Evolutionary conservation across 2,888 invertebrate species (phyloP), one percentile per base, ranked within the genome.

Genomic region (Amaurobius ferox): DNA sequence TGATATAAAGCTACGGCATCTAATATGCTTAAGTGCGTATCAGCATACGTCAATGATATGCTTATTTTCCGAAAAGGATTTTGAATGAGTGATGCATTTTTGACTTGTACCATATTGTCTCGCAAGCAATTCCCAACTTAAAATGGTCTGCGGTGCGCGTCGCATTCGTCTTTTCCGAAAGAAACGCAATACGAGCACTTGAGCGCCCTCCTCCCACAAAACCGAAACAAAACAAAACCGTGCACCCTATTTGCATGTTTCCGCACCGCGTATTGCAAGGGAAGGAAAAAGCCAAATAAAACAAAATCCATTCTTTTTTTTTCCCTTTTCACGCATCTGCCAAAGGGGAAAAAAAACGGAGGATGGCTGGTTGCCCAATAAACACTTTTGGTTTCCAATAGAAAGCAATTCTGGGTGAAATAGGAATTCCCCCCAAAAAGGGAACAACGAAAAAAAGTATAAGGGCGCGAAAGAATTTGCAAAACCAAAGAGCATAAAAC

Each of bases 311-410:
- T 55, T 48, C 64, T 64, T 64, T 64, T 64, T 64, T 64, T 64
- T 64, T 30, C 73, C 66, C 73, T 40, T 79, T 40, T 44, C 62
- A 19, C 26, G 67, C 28, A 48, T 44, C 70, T 71, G 23, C 72
- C 55, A 68, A 68, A 64, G 16, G n/a, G 23, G 68, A 32, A 26
- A 39, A 26, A 29, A 68, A 64, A 77, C 48, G 72, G 72, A 67
- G 62, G 77, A 85, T 85, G 83, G 83, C 83, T 76, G 83, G 83
- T 61, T 85, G 83, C 83, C 83, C 83, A 85, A 85, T 85, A 85
- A 85, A 85, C 83, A 85, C 83, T 85, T 85, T 55, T 85, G 83
- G 83, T 77, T 85, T 85, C 77, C 83, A 85, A 85, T 85, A 85
- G 77, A 85, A 85, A 85, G 77, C 83, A 85, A 85, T 85, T 85